A percentile compares a stretch with the other conserved stretches of the same genome.
phyloP scores from a whole-genome alignment of 2,888 invertebrate species.

The Cremastinae sp. region DNA sequence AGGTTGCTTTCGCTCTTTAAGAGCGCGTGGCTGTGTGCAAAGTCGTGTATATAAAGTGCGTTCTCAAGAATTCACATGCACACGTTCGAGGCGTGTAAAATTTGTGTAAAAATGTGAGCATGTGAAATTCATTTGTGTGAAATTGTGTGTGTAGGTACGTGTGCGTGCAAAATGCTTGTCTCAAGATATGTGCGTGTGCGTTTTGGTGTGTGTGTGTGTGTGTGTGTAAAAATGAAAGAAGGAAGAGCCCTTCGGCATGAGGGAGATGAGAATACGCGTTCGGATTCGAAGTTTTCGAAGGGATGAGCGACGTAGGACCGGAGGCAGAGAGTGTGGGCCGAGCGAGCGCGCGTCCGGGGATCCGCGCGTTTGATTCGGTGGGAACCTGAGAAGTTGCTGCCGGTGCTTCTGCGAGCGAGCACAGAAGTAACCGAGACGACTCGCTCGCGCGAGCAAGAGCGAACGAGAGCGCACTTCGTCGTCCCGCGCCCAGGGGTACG shows the following conservation, averaged over 20 bases:
- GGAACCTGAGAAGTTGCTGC: conserved; percentile 73
- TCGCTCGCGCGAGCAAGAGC: not conserved
- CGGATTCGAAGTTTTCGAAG: conserved; percentile 48
- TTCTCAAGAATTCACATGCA: no score
- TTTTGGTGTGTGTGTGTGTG: no score
- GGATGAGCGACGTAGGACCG: conserved; percentile 55
- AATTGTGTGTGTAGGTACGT: no score
- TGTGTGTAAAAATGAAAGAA: no score
- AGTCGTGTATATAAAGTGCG: no score
- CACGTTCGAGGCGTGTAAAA: no score
- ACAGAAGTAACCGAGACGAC: conserved; percentile 57
- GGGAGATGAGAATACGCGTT: conserved; percentile 28
- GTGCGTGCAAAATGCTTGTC: no score
- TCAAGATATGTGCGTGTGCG: no score
- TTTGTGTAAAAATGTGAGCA: no score
- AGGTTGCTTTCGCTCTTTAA: conserved; percentile 26
- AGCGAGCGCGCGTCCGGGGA: not conserved
- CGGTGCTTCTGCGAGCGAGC: conserved; percentile 60
- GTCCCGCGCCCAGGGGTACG: conserved; percentile 50
- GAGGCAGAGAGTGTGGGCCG: conserved; percentile 43
- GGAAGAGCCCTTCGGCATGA: conserved; percentile 48
- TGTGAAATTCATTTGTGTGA: no score
- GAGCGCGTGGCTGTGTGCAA: conserved; percentile 13
- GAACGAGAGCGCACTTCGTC: not conserved
- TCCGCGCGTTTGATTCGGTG: conserved; percentile 65